A percentile compares a stretch with the other conserved stretches of the same genome.
Conservation (phyloP, 2,797 vertebrate genomes). For the Muscicapa comitata region DNA sequence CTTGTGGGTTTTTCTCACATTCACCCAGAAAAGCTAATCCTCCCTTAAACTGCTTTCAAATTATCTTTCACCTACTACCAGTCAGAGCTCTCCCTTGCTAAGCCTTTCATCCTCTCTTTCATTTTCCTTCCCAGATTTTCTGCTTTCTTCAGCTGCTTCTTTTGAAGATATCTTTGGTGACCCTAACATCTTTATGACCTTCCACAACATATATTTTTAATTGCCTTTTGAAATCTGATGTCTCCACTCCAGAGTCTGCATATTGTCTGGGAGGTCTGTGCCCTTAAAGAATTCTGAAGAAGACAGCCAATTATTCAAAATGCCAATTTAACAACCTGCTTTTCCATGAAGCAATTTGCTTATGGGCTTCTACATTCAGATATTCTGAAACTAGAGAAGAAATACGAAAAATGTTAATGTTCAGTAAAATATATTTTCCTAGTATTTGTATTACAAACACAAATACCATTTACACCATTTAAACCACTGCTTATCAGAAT, state of each 20-base stretch:
- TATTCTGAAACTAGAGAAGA: background rate
- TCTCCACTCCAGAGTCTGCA: background rate
- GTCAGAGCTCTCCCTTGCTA: background rate
- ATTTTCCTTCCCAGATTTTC: background rate
- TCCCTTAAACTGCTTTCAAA: background rate
- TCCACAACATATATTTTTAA: background rate
- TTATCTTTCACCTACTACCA: background rate
- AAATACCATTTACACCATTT: background rate
- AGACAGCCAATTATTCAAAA: background rate
- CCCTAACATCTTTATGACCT: background rate
- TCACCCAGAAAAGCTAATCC: background rate
- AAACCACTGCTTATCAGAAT: background rate
- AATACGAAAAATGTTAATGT: background rate
- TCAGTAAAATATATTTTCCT: background rate
- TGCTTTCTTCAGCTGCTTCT: background rate
- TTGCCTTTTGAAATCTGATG: background rate
- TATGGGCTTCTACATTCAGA: background rate
- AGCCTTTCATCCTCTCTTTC: background rate
- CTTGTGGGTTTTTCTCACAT: background rate
- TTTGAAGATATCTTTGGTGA: background rate
- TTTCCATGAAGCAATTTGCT: background rate
- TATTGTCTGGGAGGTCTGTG: background rate
- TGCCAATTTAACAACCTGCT: accelerated
- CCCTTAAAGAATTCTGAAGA: background rate
- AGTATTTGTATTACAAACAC: background rate